Percentiles rank a stretch among this genome's conserved stretches.
phyloP scores from a whole-genome alignment of 2,113 vertebrate genomes.

The Cercocebus atys region DNA sequence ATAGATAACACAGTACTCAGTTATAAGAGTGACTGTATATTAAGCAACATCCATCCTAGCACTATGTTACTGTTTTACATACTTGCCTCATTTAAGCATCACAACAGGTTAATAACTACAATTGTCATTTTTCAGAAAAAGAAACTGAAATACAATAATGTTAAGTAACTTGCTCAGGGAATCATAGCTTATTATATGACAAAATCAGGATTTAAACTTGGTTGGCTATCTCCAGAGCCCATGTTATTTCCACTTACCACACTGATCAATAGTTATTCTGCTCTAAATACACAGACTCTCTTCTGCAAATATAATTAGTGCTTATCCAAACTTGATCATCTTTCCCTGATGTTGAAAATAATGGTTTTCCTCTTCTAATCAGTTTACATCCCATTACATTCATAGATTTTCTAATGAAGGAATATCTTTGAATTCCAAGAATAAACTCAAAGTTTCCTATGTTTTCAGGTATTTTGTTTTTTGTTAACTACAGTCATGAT shows the following conservation, averaged over 20 bases:
- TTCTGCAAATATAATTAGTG: neutral
- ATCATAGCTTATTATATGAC: neutral
- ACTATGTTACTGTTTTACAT: neutral
- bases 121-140: neutral
- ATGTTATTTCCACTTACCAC: neutral
- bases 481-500: neutral
- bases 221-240: neutral
- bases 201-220: neutral
- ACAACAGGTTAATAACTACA: neutral
- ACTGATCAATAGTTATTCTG: neutral
- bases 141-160: neutral
- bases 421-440: neutral
- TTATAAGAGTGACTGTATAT: no score
- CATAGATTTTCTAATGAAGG: neutral
- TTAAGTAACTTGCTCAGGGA: neutral
- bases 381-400: neutral
- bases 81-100: neutral
- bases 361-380: neutral
- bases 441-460: neutral
- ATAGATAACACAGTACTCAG: neutral
- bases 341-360: neutral
- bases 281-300: neutral
- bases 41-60: neutral
- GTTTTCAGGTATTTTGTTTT: no score
- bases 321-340: neutral